These are phyloP conservation scores for Phymorhynchus buccinoides DNA, from an alignment of 1,140 invertebrate genomes.

Conservation along the genomic window DNA sequence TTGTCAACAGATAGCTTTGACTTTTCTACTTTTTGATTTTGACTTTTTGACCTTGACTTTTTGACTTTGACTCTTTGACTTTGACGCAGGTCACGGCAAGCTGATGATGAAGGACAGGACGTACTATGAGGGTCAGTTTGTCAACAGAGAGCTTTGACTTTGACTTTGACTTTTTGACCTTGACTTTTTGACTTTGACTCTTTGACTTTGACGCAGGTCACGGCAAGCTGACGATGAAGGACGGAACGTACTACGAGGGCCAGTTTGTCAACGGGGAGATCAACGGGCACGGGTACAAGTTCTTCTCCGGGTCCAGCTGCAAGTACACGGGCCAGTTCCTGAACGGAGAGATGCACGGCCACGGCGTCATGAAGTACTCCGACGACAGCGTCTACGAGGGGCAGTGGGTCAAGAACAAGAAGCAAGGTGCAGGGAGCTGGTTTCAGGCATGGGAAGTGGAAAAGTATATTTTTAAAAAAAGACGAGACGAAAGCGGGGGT, in stretches of 20 bases:
- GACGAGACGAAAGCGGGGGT: too few species aligned
- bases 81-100: too few species aligned
- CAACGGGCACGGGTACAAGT: conserved; percentile 68
- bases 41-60: too few species aligned
- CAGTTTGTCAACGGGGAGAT: conserved; percentile 73
- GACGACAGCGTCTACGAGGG: conserved; percentile 71
- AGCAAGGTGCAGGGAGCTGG: conserved; percentile 61
- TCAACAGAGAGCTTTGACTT: too few species aligned
- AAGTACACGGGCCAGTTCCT: conserved; percentile 71
- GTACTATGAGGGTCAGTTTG: too few species aligned
- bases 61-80: too few species aligned
- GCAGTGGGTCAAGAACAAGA: conserved; percentile 68
- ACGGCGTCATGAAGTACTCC: conserved; percentile 66
- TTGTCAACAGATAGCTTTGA: too few species aligned
- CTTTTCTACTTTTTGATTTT: too few species aligned
- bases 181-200: too few species aligned
- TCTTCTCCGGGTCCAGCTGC: conserved; percentile 60
- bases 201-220: conserved; percentile 71
- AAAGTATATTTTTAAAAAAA: too few species aligned
- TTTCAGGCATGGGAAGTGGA: not conserved
- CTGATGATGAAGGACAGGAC: too few species aligned
- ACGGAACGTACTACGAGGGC: conserved; percentile 73
- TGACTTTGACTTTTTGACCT: too few species aligned
- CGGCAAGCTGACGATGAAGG: conserved; percentile 71
- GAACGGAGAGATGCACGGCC: conserved; percentile 70